Conservation (phyloP, 2,113 vertebrate genomes). For the Dendrocopos noguchii region DNA sequence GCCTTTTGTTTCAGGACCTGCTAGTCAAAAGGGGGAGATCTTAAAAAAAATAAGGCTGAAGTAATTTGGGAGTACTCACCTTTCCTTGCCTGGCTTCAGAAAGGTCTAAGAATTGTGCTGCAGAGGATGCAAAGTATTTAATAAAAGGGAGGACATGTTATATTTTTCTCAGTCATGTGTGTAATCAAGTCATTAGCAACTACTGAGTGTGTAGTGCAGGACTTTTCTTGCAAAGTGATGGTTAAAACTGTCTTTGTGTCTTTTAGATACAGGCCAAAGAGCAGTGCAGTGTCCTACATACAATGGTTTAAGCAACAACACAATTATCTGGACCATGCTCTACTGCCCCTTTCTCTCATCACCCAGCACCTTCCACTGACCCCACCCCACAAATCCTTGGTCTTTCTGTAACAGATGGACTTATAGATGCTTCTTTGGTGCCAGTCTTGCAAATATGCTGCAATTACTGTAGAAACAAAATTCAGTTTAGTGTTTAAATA, state of each 20-base stretch:
- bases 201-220: neutral
- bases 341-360: neutral
- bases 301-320: neutral
- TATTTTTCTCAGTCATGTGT: neutral
- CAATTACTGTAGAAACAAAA: neutral
- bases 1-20: neutral
- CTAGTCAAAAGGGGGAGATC: neutral
- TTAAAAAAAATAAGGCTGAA: neutral
- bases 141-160: neutral
- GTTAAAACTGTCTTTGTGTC: neutral
- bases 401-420: neutral
- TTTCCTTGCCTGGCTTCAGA: neutral
- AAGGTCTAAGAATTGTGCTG: neutral
- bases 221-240: neutral
- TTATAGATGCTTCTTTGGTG: neutral
- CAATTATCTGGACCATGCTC: neutral
- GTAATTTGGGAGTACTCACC: neutral
- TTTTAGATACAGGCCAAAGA: neutral
- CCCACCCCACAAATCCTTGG: neutral
- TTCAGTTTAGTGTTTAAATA: neutral
- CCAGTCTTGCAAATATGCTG: neutral
- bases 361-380: neutral
- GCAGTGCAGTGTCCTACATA: neutral
- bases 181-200: neutral
- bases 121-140: neutral